These are phyloP conservation scores for Tragelaphus buxtoni DNA, from an alignment of 2,113 vertebrate species.

Conservation along the genomic window DNA sequence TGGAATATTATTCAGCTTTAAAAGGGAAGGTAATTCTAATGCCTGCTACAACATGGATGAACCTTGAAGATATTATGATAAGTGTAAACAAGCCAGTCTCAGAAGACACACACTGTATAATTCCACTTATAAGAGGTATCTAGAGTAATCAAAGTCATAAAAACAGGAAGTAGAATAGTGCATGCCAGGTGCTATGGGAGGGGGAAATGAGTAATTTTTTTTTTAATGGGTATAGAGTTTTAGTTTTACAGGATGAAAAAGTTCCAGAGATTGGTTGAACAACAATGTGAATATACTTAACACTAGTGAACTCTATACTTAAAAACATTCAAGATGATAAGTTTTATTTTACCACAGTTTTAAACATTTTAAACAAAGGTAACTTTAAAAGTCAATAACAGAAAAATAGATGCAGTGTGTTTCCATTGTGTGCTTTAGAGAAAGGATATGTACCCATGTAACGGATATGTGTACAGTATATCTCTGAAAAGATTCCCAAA, in stretches of 20 bases:
- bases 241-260: constrained; percentile 10
- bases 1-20: neutral
- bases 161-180: constrained; percentile 5
- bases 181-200: neutral
- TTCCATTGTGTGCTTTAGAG: constrained; percentile 27
- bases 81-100: neutral
- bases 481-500: constrained; percentile 7
- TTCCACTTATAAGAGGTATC: neutral
- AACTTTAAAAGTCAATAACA: neutral
- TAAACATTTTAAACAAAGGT: neutral
- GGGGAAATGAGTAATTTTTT: neutral
- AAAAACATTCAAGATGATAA: neutral
- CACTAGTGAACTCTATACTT: neutral
- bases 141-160: neutral
- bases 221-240: neutral
- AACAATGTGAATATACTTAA: neutral
- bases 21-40: neutral
- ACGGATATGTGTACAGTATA: neutral
- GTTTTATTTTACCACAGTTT: neutral
- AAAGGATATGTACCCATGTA: neutral
- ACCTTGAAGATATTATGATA: neutral
- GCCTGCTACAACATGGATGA: neutral
- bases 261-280: neutral
- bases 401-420: neutral
- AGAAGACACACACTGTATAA: neutral